Conservation (phyloP, 1,140 invertebrate genomes). For the Manduca sexta region DNA sequence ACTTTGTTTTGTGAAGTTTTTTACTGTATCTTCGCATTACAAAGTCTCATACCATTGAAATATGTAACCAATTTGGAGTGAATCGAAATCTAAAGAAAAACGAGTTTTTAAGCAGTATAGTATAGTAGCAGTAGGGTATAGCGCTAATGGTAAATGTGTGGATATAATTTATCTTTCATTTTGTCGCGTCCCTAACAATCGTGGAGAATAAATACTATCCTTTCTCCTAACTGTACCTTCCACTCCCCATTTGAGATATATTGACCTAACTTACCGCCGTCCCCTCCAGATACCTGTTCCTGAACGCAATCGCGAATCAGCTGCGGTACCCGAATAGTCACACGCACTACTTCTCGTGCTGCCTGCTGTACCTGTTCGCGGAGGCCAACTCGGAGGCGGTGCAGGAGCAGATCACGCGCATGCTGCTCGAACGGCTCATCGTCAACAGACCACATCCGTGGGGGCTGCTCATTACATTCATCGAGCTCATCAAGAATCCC, state of each 20-base stretch:
- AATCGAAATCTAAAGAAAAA: neutral
- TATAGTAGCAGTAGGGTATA: no score
- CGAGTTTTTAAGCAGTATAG: neutral
- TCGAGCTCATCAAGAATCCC: conserved; percentile 98
- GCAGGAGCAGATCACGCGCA: conserved; percentile 93
- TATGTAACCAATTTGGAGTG: no score
- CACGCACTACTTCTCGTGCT: conserved; percentile 99
- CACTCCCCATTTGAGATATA: no score
- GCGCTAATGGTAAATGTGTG: no score
- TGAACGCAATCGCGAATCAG: conserved; percentile 99
- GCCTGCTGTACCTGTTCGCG: conserved; percentile 96
- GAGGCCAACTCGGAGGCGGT: conserved; percentile 98
- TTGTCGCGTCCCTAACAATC: no score
- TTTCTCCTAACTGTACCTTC: no score
- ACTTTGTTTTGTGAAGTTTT: no score
- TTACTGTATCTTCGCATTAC: no score
- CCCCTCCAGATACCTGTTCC: conserved; percentile 86
- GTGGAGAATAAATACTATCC: no score
- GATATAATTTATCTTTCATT: no score
- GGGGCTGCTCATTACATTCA: conserved; percentile 99
- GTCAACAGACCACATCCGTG: conserved; percentile 99
- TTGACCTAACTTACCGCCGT: no score
- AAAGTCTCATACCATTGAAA: no score
- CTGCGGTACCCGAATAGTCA: conserved; percentile 99
- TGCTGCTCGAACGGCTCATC: conserved; percentile 96